Evolutionary conservation across 2,797 vertebrate genomes (phyloP).

Genomic region (Tenualosa thibaudeaui): DNA sequence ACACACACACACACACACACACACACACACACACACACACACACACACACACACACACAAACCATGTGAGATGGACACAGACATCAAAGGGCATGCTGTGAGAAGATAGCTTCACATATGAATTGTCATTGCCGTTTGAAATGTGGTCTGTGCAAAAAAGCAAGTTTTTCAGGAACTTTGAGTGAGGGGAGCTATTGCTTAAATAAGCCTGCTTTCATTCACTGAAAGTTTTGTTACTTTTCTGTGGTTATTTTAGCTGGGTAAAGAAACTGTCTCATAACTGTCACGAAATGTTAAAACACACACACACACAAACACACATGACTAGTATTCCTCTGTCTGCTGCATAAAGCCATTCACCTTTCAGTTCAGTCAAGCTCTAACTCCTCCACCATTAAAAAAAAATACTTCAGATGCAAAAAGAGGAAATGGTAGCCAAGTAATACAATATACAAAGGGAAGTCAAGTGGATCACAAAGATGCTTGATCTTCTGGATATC

Average conservation of each 20-base stretch:
- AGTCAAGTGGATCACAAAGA: neutral
- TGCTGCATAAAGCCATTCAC: too few relatives aligned
- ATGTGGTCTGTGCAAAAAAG: neutral
- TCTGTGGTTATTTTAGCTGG: too few relatives aligned
- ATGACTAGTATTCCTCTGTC: too few relatives aligned
- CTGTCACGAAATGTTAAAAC: too few relatives aligned
- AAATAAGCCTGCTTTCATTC: too few relatives aligned
- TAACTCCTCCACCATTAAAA: too few relatives aligned
- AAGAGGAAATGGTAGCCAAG: too few relatives aligned
- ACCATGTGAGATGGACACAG: neutral
- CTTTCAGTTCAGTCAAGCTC: too few relatives aligned
- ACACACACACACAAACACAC: neutral
- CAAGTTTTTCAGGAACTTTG: neutral
- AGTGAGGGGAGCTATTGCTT: neutral
- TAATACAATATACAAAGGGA: neutral
- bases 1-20: constrained; percentile 2
- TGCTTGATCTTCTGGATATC: neutral
- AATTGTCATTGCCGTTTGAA: neutral
- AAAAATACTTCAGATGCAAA: too few relatives aligned
- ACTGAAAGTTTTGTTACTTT: too few relatives aligned
- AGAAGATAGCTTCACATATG: neutral
- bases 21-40: constrained; percentile 13
- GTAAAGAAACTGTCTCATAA: too few relatives aligned
- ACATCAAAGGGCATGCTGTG: neutral
- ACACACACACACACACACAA: neutral